These are phyloP conservation scores for Leuciscus waleckii DNA, from an alignment of 2,797 vertebrate species.

Conservation along the genomic window DNA sequence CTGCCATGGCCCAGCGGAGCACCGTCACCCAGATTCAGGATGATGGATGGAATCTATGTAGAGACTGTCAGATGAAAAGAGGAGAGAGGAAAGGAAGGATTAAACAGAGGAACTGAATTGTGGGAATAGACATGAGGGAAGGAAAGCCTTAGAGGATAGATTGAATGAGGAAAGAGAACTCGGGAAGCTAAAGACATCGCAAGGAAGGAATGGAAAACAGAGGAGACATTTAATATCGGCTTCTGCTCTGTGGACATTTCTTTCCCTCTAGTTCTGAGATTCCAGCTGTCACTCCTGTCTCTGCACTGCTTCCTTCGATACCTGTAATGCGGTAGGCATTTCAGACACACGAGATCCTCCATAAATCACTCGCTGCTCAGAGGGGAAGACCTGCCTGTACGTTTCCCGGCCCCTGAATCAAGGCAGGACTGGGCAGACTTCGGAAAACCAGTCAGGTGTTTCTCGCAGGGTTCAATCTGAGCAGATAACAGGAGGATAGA, in stretches of 20 bases:
- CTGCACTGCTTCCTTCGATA: not conserved
- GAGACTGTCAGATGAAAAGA: conserved; percentile 27
- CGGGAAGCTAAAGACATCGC: not conserved
- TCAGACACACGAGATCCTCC: conserved; percentile 32
- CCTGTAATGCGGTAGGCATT: conserved; percentile 20
- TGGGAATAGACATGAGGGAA: not conserved
- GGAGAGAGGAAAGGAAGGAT: conserved; percentile 36
- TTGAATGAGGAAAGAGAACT: not conserved
- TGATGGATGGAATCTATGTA: conserved; percentile 58
- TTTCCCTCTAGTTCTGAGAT: conserved; percentile 22
- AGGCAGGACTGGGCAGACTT: not conserved
- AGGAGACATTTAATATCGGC: conserved; percentile 38
- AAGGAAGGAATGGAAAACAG: conserved; percentile 7
- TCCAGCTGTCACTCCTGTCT: not conserved
- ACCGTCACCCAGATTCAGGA: conserved; percentile 58
- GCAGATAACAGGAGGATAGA: conserved; percentile 24
- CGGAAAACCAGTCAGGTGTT: conserved; percentile 21
- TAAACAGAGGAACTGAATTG: not conserved
- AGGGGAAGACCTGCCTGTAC: conserved; percentile 22
- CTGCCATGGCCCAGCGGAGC: conserved; percentile 50
- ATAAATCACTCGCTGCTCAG: conserved; percentile 33
- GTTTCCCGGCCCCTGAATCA: not conserved
- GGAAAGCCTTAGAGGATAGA: conserved; percentile 18
- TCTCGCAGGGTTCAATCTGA: not conserved
- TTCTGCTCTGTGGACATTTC: conserved; percentile 6